phyloP scores from a whole-genome alignment of 1,140 invertebrate species.

The Saccostrea cuccullata region DNA sequence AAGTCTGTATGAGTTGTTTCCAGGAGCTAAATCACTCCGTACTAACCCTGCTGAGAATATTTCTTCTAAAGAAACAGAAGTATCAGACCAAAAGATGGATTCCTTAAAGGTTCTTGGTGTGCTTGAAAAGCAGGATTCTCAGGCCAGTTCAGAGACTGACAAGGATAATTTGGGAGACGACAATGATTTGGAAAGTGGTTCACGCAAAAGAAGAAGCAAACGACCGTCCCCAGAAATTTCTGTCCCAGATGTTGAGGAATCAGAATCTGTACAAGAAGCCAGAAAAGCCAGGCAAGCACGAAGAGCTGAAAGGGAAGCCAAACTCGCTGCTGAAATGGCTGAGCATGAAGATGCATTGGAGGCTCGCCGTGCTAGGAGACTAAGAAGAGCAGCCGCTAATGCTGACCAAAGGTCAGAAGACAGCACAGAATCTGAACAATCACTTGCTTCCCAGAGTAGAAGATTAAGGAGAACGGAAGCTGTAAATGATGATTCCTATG shows the following conservation, averaged over 20 bases:
- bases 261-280: conserved; percentile 35
- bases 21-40: neutral
- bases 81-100: neutral
- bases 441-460: neutral
- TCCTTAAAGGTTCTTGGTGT: neutral
- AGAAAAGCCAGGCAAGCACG: conserved; percentile 28
- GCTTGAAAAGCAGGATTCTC: conserved; percentile 5
- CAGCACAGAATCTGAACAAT: conserved; percentile 28
- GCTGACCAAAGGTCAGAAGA: conserved; percentile 26
- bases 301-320: conserved; percentile 43
- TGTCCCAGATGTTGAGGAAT: conserved; percentile 23
- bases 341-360: conserved; percentile 36
- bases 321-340: conserved; percentile 35
- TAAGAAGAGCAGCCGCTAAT: neutral
- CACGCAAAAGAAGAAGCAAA: conserved; percentile 38
- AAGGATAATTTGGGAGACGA: neutral
- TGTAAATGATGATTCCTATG: conserved; percentile 37
- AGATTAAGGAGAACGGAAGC: conserved; percentile 22
- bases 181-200: neutral
- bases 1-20: conserved; percentile 20
- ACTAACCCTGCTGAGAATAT: neutral
- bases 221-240: conserved; percentile 30
- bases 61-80: conserved; percentile 1
- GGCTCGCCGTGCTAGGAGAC: conserved; percentile 34
- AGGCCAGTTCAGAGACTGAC: conserved; percentile 13